Evolutionary conservation across 2,888 invertebrate genomes (phyloP), one percentile per base, ranked within the genome.

Genomic region (Pinctada fucata): DNA sequence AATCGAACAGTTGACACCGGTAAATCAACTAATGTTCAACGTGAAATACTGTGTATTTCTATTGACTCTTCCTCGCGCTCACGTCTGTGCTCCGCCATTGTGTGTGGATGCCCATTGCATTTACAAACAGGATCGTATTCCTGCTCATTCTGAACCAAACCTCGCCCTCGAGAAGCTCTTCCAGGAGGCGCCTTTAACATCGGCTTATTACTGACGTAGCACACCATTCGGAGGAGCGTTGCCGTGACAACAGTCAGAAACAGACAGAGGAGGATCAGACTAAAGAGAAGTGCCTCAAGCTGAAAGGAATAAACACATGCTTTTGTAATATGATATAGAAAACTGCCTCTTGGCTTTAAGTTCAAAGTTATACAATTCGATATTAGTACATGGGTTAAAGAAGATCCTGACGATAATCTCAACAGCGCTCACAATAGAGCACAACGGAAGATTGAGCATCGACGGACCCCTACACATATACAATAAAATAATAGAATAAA

Each of bases 161-260:
- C n/a, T 4, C 3, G 5, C 13, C 2, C 13, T 47, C 31, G 50
- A 3, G 4, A 13, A 52, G 50, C 63, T 58, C 16, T 63, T 10
- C 6, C 10, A 58, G 47, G n/a, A 31, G n/a, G 16, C 8, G 58
- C 63, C 47, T 58, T 72, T 45, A 65, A 66, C 47, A 75, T 67
- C n/a, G 72, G 70, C 47, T 58, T 75, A 45, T 68, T 72, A 63
- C 72, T 75, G 8, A 79, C 72, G 16, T 71, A 63, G 51, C 79
- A 79, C 31, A 79, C 16, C 58, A 79, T 79, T n/a, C 79, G 79
- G 47, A 75, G 45, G 66, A 79, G 58, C 8, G 79, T 75, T 47
- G 71, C 45, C 13, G 72, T 50, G 13, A 79, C 75, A 72, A 71
- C 65, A 31, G 70, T 5, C 48, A 79, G 68, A 64, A 79, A 72